Evolutionary conservation across 2,113 vertebrate species (phyloP).

Genomic region (Lasiurus borealis): DNA sequence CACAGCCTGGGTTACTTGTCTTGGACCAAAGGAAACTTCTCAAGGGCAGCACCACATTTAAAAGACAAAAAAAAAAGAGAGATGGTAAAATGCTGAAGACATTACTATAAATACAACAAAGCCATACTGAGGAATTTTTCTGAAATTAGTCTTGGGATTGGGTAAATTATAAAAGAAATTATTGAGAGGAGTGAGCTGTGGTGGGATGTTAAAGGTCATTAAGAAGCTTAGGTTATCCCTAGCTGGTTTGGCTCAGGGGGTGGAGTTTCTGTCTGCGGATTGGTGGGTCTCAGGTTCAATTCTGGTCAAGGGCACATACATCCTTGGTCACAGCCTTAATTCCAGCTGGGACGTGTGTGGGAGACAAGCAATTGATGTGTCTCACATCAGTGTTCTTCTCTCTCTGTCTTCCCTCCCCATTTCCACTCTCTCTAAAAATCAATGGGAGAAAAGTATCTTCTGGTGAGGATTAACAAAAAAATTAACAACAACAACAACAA

Average conservation of each 20-base stretch:
- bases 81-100: constrained; percentile 40
- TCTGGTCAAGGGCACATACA: not conserved
- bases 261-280: not conserved
- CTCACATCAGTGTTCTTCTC: not conserved
- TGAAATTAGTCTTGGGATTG: constrained; percentile 10
- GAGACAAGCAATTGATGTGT: too few relatives aligned
- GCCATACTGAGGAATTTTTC: constrained; percentile 46
- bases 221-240: not conserved
- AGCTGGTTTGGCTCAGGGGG: not conserved
- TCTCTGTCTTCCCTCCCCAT: not conserved
- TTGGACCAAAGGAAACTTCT: constrained; percentile 47
- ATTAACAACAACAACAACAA: not conserved
- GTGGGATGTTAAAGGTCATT: not conserved
- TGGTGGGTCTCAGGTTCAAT: not conserved
- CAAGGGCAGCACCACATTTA: constrained; percentile 23
- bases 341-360: too few relatives aligned
- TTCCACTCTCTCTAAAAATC: not conserved
- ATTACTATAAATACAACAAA: constrained; percentile 57
- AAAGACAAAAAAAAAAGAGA: constrained; percentile 70
- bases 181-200: not conserved
- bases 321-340: not conserved
- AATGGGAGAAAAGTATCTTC: not conserved
- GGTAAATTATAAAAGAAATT: constrained; percentile 2
- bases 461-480: not conserved
- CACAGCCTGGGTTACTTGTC: not conserved